Evolutionary conservation across 2,113 vertebrate genomes (phyloP), one percentile per base, ranked within the genome.

Genomic region (Otolemur garnettii): DNA sequence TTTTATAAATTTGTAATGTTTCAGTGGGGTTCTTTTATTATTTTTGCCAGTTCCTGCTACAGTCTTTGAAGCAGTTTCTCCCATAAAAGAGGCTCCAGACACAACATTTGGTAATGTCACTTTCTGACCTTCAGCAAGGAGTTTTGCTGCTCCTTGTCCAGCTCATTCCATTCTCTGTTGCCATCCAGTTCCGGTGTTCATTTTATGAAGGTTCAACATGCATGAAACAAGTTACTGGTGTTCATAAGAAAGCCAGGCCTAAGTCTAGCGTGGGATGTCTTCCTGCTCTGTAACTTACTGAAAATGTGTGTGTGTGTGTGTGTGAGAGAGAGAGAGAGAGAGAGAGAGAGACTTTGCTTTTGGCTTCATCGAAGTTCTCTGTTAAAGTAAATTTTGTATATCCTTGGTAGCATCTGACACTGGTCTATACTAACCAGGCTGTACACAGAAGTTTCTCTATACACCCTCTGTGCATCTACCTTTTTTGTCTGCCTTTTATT

Each of bases 101-200:
- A 69, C 98, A 96, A 79, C 95, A 93, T 55, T 84, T 55, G 98
- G 98, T 98, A 98, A 98, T 83, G 30, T 18, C 5, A 24, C n/a
- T 88, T 72, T 64, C 57, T 87, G 18, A 92, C 85, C 50, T 96
- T 78, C 50, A 45, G 7, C 74, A 74, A 94, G 42, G 30, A 2
- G 45, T 86, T 88, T 81, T 28, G 35, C 45, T 92, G 53, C 60
- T 93, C 68, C 15, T 35, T 95, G 17, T 60, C 72, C 66, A 21
- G 87, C 10, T 17, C 21, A 35, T 75, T 60, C 35, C 12, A 45
- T 60, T 93, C 9, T 57, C 30, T 72, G 28, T n/a, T 87, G 59
- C 7, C 33, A 30, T 91, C 89, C 38, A 78, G 0, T 64, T 84
- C 53, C 5, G 33, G 57, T 69, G 26, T 81, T 85, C 33, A 57